A percentile compares a stretch with the other conserved stretches of the same genome.
Evolutionary conservation across 2,797 vertebrate species (phyloP).

Genomic region (Phrynocephalus vlangalii): DNA sequence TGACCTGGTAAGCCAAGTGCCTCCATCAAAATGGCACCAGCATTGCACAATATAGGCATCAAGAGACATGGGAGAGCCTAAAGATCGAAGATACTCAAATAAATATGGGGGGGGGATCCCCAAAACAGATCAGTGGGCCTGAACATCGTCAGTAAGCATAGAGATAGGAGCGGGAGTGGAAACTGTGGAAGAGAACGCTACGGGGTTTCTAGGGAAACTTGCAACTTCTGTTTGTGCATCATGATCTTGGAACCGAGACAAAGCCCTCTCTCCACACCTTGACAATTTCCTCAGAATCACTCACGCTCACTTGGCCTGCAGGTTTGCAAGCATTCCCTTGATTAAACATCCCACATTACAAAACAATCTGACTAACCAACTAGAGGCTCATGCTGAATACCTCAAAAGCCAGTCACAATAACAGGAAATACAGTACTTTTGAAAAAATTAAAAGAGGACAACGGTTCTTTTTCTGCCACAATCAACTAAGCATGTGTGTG

Average conservation of each 20-base stretch:
- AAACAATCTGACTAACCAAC: background rate
- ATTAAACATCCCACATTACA: background rate
- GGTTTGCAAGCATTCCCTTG: background rate
- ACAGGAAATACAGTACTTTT: slow-evolving; percentile 3
- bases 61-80: background rate
- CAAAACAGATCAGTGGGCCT: background rate
- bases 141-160: background rate
- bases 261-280: background rate
- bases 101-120: background rate
- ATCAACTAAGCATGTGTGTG: no score
- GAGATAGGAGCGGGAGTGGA: background rate
- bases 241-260: background rate
- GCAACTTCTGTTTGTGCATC: background rate
- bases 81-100: background rate
- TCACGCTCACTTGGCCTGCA: background rate
- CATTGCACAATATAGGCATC: background rate
- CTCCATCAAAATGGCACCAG: background rate
- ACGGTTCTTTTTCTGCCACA: background rate
- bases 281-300: background rate
- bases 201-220: background rate
- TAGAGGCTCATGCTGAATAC: background rate
- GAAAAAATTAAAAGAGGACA: background rate
- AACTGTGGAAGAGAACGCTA: background rate
- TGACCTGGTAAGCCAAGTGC: no score
- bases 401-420: background rate